These are phyloP conservation scores for Notothenia coriiceps DNA, from an alignment of 2,113 vertebrate genomes.

Conservation along the genomic window DNA sequence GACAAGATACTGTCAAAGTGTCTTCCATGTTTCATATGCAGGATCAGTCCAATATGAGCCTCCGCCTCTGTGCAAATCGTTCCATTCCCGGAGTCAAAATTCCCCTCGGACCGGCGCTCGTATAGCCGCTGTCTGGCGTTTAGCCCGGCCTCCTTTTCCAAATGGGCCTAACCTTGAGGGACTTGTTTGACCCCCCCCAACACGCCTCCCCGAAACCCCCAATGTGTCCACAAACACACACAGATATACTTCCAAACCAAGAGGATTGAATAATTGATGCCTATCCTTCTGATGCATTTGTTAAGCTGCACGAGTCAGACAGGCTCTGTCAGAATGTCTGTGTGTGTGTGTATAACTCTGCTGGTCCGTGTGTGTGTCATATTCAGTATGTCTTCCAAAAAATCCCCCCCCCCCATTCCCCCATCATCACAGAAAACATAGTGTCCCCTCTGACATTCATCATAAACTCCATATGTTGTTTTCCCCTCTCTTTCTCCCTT, in stretches of 20 bases:
- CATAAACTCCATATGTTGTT: slow-evolving; percentile 76
- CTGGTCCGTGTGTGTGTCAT: slow-evolving; percentile 39
- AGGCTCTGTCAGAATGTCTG: slow-evolving; percentile 75
- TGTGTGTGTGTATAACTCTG: slow-evolving; percentile 50
- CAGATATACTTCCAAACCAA: slow-evolving; percentile 85
- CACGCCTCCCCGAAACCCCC: background rate
- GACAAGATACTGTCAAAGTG: background rate
- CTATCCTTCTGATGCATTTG: slow-evolving; percentile 87
- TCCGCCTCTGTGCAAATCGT: slow-evolving; percentile 83
- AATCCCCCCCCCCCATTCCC: background rate
- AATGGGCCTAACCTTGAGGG: slow-evolving; percentile 93
- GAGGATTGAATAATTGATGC: slow-evolving; percentile 96
- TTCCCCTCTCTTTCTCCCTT: slow-evolving; percentile 18
- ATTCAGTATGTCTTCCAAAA: slow-evolving; percentile 62
- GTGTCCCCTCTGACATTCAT: slow-evolving; percentile 72
- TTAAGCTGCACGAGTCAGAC: slow-evolving; percentile 86
- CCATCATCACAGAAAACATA: slow-evolving; percentile 70
- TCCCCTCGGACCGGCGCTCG: slow-evolving; percentile 88
- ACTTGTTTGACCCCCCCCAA: slow-evolving; percentile 86
- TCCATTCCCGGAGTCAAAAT: slow-evolving; percentile 86
- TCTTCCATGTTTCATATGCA: slow-evolving; percentile 1
- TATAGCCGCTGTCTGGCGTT: slow-evolving; percentile 88
- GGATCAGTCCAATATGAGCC: slow-evolving; percentile 6
- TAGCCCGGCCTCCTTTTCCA: slow-evolving; percentile 90
- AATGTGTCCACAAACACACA: slow-evolving; percentile 41